phyloP scores from a whole-genome alignment of 2,888 invertebrate genomes.

The Seira musarum region DNA sequence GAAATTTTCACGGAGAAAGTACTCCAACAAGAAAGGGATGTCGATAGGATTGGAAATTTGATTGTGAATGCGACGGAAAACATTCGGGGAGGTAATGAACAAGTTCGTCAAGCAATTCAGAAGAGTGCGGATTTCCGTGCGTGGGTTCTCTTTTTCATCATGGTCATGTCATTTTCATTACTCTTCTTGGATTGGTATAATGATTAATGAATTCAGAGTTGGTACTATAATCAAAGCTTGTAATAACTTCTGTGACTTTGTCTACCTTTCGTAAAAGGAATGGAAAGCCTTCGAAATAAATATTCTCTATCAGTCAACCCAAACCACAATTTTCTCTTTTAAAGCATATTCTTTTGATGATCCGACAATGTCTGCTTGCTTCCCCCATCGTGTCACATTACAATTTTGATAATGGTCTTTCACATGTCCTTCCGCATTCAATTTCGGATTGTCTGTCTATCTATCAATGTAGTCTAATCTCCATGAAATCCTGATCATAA shows the following conservation, averaged over 20 bases:
- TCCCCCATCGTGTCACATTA: too few species aligned
- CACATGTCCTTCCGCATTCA: too few species aligned
- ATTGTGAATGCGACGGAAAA: slow-evolving; percentile 96
- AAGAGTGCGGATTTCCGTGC: slow-evolving; percentile 92
- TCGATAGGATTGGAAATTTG: slow-evolving; percentile 90
- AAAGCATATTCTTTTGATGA: too few species aligned
- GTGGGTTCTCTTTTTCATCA: slow-evolving; percentile 93
- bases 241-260: not conserved
- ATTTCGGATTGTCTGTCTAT: too few species aligned
- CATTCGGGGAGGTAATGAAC: slow-evolving; percentile 96
- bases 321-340: too few species aligned
- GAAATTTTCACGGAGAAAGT: slow-evolving; percentile 97
- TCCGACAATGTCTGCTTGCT: too few species aligned
- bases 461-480: too few species aligned
- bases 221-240: not conserved
- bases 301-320: too few species aligned
- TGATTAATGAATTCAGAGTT: slow-evolving; percentile 79
- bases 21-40: slow-evolving; percentile 92
- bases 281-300: too few species aligned
- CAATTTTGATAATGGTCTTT: too few species aligned
- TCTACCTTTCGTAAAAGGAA: not conserved
- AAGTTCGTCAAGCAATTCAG: slow-evolving; percentile 97
- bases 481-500: not conserved
- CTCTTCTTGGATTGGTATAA: slow-evolving; percentile 99
- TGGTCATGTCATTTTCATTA: slow-evolving; percentile 96